Evolutionary conservation across 2,888 invertebrate genomes (phyloP), one percentile per base, ranked within the genome.

Genomic region (Aphidius colemani): DNA sequence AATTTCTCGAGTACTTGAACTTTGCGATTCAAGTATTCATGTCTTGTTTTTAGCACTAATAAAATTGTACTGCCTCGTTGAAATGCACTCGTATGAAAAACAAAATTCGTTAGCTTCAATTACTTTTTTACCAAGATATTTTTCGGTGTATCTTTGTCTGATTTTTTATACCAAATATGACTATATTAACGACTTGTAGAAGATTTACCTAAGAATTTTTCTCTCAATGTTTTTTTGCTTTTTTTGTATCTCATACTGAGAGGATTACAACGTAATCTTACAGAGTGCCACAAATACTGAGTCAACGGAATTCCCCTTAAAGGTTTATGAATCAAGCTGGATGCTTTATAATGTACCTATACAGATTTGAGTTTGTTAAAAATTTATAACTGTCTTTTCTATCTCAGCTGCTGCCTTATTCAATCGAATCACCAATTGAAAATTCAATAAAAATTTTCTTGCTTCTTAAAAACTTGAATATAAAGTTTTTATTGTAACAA

Each of bases 251-350:
- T 13, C 40, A 58, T 51, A 51, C 51, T 46, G 40, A 63, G 39
- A 58, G 57, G 45, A 63, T 63, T 50, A 63, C 51, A 57, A 57
- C 40, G 53, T 70, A 71, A 71, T 71, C 71, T 71, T 65, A 64
- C 68, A 67, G 67, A 71, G 72, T 71, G 71, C 69, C 65, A 67
- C 45, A 61, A 66, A 69, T 10, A 69, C 70, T 67, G 65, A 65
- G 67, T 67, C 67, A 59, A 66, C 64, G 57, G 56, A 66, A 64
- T 69, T 66, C 58, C 62, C 43, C 57, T 58, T 64, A 58, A 63
- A 66, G 66, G 63, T 55, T 53, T 39, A 7, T 10, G 61, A 30
- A 4, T 8, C 44, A 61, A 62, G 51, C 13, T 18, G 13, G 1
- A 18, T 56, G 63, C 51, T 61, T 63, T 44, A 49, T 11, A 11